A percentile compares a stretch with the other conserved stretches of the same genome.
phyloP scores from a whole-genome alignment of 2,113 vertebrate genomes.

The Solea senegalensis region DNA sequence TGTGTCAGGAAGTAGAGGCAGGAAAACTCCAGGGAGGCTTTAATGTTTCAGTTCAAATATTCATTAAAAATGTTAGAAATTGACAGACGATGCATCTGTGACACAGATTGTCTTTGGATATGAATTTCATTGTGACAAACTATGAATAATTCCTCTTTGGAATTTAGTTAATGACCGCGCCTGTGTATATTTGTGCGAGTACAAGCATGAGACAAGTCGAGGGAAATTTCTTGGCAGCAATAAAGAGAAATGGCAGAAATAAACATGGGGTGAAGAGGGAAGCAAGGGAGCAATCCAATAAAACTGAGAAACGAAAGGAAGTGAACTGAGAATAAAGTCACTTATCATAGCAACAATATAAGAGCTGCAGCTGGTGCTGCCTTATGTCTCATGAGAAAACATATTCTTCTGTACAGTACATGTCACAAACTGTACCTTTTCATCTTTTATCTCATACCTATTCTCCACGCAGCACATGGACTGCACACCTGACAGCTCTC shows the following conservation, averaged over 20 bases:
- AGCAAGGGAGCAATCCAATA: constrained; percentile 33
- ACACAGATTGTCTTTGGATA: background rate
- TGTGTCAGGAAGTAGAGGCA: background rate
- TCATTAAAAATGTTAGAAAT: background rate
- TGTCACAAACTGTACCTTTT: constrained; percentile 30
- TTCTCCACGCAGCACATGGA: constrained; percentile 27
- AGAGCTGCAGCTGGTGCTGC: constrained; percentile 56
- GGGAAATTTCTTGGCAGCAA: constrained; percentile 6
- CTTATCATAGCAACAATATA: constrained; percentile 50
- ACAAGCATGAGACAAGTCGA: background rate
- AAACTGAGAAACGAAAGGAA: constrained; percentile 37
- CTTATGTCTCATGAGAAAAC: constrained; percentile 60
- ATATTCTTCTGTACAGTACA: constrained; percentile 19
- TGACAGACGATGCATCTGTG: background rate
- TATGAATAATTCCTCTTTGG: background rate
- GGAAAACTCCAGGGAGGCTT: background rate
- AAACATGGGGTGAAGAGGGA: constrained; percentile 18
- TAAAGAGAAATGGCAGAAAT: constrained; percentile 46
- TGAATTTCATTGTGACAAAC: constrained; percentile 8
- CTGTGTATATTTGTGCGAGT: background rate
- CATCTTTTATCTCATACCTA: background rate
- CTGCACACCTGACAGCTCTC: constrained; percentile 9
- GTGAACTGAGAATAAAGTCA: constrained; percentile 38
- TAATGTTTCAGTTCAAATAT: constrained; percentile 2
- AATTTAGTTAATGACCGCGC: background rate